Percentiles rank a stretch among this genome's conserved stretches.
These are phyloP conservation scores for Mobula birostris DNA, from an alignment of 2,113 vertebrate genomes.

Conservation along the genomic window DNA sequence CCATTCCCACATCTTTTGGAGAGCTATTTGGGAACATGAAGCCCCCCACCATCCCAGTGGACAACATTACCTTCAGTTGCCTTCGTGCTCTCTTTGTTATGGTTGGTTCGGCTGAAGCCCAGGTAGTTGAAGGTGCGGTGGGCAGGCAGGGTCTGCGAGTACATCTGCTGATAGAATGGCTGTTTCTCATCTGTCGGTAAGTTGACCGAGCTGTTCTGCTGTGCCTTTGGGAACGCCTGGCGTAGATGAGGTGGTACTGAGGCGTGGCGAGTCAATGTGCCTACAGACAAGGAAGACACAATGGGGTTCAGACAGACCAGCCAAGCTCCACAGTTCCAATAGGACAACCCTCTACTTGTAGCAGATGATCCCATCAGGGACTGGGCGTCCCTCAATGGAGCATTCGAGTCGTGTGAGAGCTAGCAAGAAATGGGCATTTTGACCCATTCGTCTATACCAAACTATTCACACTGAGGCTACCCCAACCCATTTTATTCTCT, in stretches of 20 bases:
- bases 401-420: too few relatives aligned
- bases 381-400: background rate
- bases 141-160: conserved; percentile 43
- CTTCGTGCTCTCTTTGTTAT: background rate
- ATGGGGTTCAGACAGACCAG: too few relatives aligned
- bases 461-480: too few relatives aligned
- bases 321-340: background rate
- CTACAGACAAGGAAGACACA: conserved; percentile 57
- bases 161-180: conserved; percentile 46
- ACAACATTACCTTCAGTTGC: background rate
- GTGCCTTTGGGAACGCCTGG: conserved; percentile 46
- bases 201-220: conserved; percentile 39
- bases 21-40: background rate
- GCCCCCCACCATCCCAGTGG: conserved; percentile 39
- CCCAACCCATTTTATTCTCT: too few relatives aligned
- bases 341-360: background rate
- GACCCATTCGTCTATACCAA: too few relatives aligned
- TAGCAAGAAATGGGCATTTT: too few relatives aligned
- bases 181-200: conserved; percentile 60
- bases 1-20: background rate
- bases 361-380: too few relatives aligned
- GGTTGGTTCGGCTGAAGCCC: background rate
- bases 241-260: conserved; percentile 58
- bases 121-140: conserved; percentile 47
- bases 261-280: conserved; percentile 62